phyloP scores from a whole-genome alignment of 2,113 vertebrate genomes.

The Seriola rivoliana region DNA sequence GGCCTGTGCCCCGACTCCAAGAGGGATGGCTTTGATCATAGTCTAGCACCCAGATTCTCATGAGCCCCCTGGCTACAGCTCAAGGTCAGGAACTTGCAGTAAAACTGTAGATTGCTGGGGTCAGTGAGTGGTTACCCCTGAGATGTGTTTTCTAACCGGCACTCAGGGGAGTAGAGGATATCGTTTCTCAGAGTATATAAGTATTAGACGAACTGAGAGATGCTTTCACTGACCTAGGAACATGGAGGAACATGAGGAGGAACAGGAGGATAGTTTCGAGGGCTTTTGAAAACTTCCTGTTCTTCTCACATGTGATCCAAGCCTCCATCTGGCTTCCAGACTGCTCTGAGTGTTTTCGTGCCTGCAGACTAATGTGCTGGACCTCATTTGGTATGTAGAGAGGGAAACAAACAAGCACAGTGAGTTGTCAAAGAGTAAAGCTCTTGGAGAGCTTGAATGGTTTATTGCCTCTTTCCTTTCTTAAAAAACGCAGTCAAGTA shows the following conservation, averaged over 20 bases:
- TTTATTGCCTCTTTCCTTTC: constrained; percentile 38
- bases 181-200: constrained; percentile 10
- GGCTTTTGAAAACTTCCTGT: constrained; percentile 63
- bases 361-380: constrained; percentile 60
- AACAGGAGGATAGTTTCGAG: constrained; percentile 50
- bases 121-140: constrained; percentile 52
- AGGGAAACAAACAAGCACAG: constrained; percentile 69
- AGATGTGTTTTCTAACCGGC: constrained; percentile 47
- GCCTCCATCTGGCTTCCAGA: constrained; percentile 82
- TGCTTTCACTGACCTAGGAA: constrained; percentile 21
- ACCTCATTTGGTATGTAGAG: constrained; percentile 62
- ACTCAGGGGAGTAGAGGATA: neutral
- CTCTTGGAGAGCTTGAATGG: constrained; percentile 39
- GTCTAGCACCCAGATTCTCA: constrained; percentile 57
- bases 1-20: constrained; percentile 31
- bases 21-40: constrained; percentile 66
- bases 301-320: constrained; percentile 69
- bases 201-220: constrained; percentile 12
- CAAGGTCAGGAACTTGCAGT: constrained; percentile 51
- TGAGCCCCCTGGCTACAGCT: constrained; percentile 44
- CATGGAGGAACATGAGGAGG: constrained; percentile 30
- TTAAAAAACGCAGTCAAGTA: constrained; percentile 35
- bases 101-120: constrained; percentile 61
- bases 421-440: constrained; percentile 39
- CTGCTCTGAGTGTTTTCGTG: constrained; percentile 56